These are phyloP conservation scores for Gopherus flavomarginatus DNA, from an alignment of 2,113 vertebrate species.

Conservation along the genomic window DNA sequence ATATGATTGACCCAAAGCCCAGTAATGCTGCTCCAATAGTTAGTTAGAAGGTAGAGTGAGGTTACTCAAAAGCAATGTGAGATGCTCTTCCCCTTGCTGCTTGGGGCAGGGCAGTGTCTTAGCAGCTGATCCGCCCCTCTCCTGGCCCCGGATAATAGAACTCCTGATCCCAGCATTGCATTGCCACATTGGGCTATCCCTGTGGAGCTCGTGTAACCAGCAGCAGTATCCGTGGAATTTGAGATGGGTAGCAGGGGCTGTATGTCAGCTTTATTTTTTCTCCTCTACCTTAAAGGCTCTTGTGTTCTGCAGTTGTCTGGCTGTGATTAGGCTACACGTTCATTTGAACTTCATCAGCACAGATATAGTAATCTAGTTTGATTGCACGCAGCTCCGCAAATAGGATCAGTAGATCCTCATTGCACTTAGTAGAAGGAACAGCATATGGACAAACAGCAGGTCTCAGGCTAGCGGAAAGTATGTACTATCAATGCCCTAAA, in stretches of 20 bases:
- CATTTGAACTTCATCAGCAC: conserved; percentile 11
- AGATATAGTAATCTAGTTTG: conserved; percentile 18
- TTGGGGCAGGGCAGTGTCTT: background rate
- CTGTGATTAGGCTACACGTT: background rate
- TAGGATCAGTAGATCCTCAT: background rate
- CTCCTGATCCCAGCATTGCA: background rate
- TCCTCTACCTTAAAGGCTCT: background rate
- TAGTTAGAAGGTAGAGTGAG: background rate
- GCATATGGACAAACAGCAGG: conserved; percentile 34
- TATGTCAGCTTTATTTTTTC: background rate
- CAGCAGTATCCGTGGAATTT: background rate
- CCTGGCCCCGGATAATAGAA: background rate
- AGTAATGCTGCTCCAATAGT: background rate
- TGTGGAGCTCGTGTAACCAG: background rate
- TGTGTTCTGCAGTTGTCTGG: background rate
- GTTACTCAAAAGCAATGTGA: background rate
- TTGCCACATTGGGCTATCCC: background rate
- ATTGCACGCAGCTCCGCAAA: background rate
- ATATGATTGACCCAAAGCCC: background rate
- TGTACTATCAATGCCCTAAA: background rate
- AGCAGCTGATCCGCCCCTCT: background rate
- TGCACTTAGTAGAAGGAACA: conserved; percentile 6
- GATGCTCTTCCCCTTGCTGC: background rate
- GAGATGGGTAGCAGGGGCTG: background rate
- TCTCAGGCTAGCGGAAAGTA: background rate